Evolutionary conservation across 2,888 invertebrate species (phyloP), one percentile per base, ranked within the genome.

Genomic region (Erebia ligea): DNA sequence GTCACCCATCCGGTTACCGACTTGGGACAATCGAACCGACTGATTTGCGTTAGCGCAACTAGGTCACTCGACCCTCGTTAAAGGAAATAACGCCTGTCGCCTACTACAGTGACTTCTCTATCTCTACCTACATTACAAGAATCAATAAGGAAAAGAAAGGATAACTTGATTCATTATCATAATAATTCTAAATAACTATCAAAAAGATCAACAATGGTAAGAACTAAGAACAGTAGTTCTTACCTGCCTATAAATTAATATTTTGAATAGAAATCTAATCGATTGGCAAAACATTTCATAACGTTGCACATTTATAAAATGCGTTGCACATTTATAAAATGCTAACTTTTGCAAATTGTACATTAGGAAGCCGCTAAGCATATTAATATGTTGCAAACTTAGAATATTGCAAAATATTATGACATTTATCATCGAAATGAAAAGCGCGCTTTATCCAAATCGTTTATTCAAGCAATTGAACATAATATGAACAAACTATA

Each of bases 391-490:
- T 57, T 62, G 62, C n/a, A n/a, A n/a, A n/a, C n/a, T n/a, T n/a
- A n/a, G n/a, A n/a, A n/a, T n/a, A n/a, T n/a, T n/a, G n/a, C 54
- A 56, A 62, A 62, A 48, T 15, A 15, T n/a, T 65, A 42, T 45
- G 50, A 13, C 59, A 71, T 58, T 58, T 45, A 64, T 54, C 56
- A 83, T 15, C 21, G 19, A 54, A 86, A 85, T 85, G 72, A 90
- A 87, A 89, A 76, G 75, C 86, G 75, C 83, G 80, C 73, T 89
- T 61, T 91, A 92, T 92, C 90, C 92, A 92, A 93, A 93, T 92
- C 88, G 88, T 93, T 93, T 93, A 93, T 92, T 93, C 90, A 93
- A 93, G 93, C 93, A 93, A 92, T 91, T 91, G 86, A 93, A 92
- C 91, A 90, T 92, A 92, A 89, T 91, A 91, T 90, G 92, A 93